Evolutionary conservation across 2,888 invertebrate species (phyloP).

Genomic region (Polymixis flavicincta): DNA sequence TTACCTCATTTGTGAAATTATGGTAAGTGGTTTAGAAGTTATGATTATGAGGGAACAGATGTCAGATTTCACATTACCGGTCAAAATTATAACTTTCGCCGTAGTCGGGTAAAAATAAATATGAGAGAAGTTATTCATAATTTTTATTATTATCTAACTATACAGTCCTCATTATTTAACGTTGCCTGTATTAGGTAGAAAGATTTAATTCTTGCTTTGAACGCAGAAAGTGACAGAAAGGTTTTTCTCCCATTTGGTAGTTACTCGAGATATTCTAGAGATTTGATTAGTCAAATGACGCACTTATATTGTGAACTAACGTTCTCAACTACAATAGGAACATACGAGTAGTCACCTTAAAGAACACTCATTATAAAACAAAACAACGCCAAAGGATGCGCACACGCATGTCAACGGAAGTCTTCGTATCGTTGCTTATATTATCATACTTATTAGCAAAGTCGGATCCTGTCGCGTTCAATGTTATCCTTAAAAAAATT

Average conservation of each 20-base stretch:
- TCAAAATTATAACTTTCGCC: too few species aligned
- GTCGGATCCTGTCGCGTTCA: constrained; percentile 12
- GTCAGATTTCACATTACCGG: too few species aligned
- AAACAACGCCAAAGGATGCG: constrained; percentile 48
- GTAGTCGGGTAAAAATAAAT: not conserved
- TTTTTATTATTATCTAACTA: too few species aligned
- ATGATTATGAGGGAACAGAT: too few species aligned
- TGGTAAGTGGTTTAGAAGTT: too few species aligned
- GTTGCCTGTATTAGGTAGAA: not conserved
- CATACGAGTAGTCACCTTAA: not conserved
- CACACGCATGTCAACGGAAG: constrained; percentile 44
- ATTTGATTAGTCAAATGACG: not conserved
- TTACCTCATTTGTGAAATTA: too few species aligned
- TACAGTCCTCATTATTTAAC: too few species aligned
- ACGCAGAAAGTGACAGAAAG: not conserved
- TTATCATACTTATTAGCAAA: constrained; percentile 33
- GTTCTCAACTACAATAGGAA: not conserved
- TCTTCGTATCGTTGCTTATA: constrained; percentile 38
- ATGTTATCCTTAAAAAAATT: constrained; percentile 4
- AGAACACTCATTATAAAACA: constrained; percentile 53
- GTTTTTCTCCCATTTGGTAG: not conserved
- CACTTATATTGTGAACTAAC: not conserved
- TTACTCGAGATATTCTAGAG: too few species aligned
- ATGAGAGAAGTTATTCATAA: not conserved
- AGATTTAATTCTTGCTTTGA: not conserved